Base-by-base conservation (phyloP, 92 coral and sea anemone genomes). In the Micromussa lordhowensis region DNA sequence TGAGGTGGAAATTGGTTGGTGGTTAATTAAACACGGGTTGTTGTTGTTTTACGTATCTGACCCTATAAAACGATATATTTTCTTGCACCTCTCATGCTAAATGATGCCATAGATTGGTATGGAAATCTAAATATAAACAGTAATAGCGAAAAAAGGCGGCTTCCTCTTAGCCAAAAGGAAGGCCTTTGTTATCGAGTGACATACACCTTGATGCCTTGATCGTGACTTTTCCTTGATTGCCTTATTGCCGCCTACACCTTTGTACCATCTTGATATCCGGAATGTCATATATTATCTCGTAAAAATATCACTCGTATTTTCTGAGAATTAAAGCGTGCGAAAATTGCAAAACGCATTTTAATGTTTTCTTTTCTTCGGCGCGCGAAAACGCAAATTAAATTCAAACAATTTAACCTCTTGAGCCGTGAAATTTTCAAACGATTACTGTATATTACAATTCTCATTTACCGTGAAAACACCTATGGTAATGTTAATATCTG, bases 101-200 rank as follows among this genome's bases (percentile, higher is more conserved):
- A 49, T 34, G 78, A 73, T 73, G 21, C 49, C 14, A 66, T 28
- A 84, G 79, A 57, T 58, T 59, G 69, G 81, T 40, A 68, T 75
- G 59, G 35, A 74, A 84, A 83, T 83, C 54, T 72, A 40, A 14
- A 58, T 75, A 35, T 75, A 12, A 70, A 30, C 30, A 44, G 12
- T 55, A 69, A 69, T 82, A 26, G 88, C 35, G 22, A 28, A 32
- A 80, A 12, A 32, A 36, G 6, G 83, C 88, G 72, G 81, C 79
- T 74, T 79, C 69, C 72, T 75, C 88, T 84, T 44, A 82, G n/a
- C 30, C 14, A 21, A 83, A 48, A 86, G 89, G 89, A 86, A 86
- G 89, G 89, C 89, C 89, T 86, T 86, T 86, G 89, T 86, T 86
- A 86, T 86, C 89, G 14, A n/a, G 1, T 86, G 83, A 86, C 83